These are phyloP conservation scores for Anguilla rostrata DNA, from an alignment of 2,113 vertebrate species.

Conservation along the genomic window DNA sequence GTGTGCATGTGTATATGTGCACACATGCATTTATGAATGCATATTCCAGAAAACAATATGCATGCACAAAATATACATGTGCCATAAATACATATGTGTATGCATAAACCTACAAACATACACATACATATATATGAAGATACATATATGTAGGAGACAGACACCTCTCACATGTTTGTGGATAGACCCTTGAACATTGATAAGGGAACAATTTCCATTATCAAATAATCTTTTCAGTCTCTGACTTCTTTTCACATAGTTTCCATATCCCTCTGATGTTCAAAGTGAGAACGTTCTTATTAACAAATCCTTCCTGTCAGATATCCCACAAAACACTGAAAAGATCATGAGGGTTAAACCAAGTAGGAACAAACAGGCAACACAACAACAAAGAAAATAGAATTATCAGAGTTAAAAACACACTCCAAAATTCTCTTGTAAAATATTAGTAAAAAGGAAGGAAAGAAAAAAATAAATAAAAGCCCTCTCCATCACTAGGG, in stretches of 20 bases:
- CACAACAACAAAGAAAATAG: background rate
- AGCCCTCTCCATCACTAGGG: background rate
- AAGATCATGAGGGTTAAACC: background rate
- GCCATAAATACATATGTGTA: constrained; percentile 16
- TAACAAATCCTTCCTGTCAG: background rate
- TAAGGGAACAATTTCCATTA: background rate
- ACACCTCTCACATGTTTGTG: constrained; percentile 66
- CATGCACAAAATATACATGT: constrained; percentile 9
- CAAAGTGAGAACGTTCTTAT: background rate
- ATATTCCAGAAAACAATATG: constrained; percentile 18
- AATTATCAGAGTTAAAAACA: constrained; percentile 29
- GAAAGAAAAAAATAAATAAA: background rate
- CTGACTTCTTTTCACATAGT: background rate
- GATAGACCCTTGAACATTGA: background rate
- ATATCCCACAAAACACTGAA: background rate
- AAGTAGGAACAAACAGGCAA: background rate
- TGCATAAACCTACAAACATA: background rate
- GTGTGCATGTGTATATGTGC: constrained; percentile 1
- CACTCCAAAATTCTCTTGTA: background rate
- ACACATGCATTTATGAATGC: constrained; percentile 1
- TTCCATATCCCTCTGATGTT: background rate
- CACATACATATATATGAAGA: background rate
- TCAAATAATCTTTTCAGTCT: background rate
- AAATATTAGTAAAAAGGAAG: constrained; percentile 9
- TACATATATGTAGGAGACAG: constrained; percentile 26